Evolutionary conservation across 2,113 vertebrate species (phyloP).

Genomic region (Cromileptes altivelis): DNA sequence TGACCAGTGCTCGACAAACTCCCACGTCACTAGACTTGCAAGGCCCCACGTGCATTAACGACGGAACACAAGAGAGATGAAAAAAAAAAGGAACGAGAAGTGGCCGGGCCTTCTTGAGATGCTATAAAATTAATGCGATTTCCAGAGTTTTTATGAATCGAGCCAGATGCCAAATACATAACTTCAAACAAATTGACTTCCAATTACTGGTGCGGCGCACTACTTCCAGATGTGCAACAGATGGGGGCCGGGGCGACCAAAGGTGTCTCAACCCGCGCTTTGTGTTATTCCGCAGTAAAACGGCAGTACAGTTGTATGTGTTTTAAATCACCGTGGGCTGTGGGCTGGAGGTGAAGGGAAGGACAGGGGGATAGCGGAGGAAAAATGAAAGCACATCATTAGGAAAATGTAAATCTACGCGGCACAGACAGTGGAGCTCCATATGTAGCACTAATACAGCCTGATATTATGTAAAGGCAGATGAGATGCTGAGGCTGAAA

Average conservation of each 20-base stretch:
- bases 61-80: conserved; percentile 64
- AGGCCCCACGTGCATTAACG: conserved; percentile 76
- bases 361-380: conserved; percentile 72
- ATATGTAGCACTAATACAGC: conserved; percentile 73
- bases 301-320: conserved; percentile 77
- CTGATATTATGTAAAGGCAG: conserved; percentile 79
- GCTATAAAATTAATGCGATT: conserved; percentile 86
- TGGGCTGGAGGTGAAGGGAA: conserved; percentile 83
- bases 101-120: conserved; percentile 70
- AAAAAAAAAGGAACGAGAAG: conserved; percentile 62
- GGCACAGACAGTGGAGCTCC: conserved; percentile 68
- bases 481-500: conserved; percentile 70
- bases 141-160: conserved; percentile 86
- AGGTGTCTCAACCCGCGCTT: conserved; percentile 80
- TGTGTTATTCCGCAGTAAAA: conserved; percentile 81
- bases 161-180: conserved; percentile 88
- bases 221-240: conserved; percentile 89
- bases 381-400: conserved; percentile 80
- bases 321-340: conserved; percentile 84
- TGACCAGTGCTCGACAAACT: conserved; percentile 64
- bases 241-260: conserved; percentile 78
- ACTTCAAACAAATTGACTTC: conserved; percentile 91
- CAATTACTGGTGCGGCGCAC: conserved; percentile 85
- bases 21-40: conserved; percentile 71
- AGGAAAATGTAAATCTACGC: conserved; percentile 79